These are phyloP conservation scores for Excalfactoria chinensis DNA, from an alignment of 2,113 vertebrate genomes.

Conservation along the genomic window DNA sequence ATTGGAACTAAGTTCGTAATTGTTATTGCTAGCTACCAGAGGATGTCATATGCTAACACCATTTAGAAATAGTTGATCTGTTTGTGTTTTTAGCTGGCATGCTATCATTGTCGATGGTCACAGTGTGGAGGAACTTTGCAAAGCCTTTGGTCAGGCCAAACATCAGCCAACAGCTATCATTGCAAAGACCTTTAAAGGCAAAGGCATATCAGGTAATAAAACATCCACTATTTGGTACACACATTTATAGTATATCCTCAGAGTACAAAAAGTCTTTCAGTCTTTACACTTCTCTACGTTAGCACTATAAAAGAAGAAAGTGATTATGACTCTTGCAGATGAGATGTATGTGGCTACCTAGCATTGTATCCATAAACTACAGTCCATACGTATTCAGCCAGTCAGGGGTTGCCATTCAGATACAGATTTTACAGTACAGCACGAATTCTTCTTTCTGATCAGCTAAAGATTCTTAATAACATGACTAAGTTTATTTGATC, in stretches of 20 bases:
- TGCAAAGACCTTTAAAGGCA: constrained; percentile 95
- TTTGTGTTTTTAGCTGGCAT: constrained; percentile 86
- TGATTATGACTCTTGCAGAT: not conserved
- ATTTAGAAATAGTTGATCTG: constrained; percentile 58
- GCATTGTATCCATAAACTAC: fast-evolving
- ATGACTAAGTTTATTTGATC: not conserved
- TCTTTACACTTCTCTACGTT: not conserved
- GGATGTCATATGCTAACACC: constrained; percentile 34
- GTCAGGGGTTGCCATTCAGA: not conserved
- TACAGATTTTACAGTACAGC: not conserved
- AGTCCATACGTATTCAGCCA: not conserved
- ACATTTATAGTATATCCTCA: not conserved
- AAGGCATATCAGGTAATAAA: constrained; percentile 89
- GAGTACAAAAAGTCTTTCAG: not conserved
- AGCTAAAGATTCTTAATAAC: not conserved
- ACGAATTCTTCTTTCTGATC: not conserved
- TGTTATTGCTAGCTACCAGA: constrained; percentile 16
- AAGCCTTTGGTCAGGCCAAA: constrained; percentile 90
- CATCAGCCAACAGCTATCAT: constrained; percentile 94
- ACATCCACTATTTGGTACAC: not conserved
- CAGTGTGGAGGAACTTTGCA: constrained; percentile 96
- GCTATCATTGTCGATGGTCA: constrained; percentile 93
- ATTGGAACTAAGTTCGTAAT: not conserved
- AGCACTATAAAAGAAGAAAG: not conserved
- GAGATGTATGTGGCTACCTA: not conserved